These are phyloP conservation scores for Atopsyche davidsoni DNA, from an alignment of 1,140 invertebrate genomes.

Conservation along the genomic window DNA sequence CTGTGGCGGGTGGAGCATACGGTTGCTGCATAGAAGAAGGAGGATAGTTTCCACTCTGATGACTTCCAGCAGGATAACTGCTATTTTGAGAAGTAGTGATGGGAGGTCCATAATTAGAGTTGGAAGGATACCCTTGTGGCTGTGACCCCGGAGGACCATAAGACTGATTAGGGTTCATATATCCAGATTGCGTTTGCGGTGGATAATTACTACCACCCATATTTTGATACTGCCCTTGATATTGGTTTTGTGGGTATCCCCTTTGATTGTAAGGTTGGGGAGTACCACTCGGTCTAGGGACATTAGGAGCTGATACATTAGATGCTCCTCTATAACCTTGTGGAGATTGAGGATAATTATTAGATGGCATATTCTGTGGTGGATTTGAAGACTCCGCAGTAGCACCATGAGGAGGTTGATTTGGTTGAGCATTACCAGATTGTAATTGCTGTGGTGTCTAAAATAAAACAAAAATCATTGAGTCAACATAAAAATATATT, in stretches of 20 bases:
- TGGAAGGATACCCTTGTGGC: slow-evolving; percentile 45
- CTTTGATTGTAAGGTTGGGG: slow-evolving; percentile 47
- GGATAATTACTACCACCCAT: slow-evolving; percentile 39
- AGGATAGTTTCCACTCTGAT: slow-evolving; percentile 44
- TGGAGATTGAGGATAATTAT: slow-evolving; percentile 17
- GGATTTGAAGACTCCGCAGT: slow-evolving; percentile 37
- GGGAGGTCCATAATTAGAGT: slow-evolving; percentile 47
- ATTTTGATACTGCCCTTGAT: slow-evolving; percentile 48
- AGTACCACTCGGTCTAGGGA: slow-evolving; percentile 37
- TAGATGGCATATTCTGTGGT: slow-evolving; percentile 34
- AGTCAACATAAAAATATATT: no score
- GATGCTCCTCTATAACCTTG: slow-evolving; percentile 38
- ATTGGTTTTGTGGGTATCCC: slow-evolving; percentile 46
- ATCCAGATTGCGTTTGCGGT: slow-evolving; percentile 36
- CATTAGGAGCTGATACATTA: slow-evolving; percentile 38
- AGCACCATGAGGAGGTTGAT: slow-evolving; percentile 33
- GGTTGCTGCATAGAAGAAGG: slow-evolving; percentile 43
- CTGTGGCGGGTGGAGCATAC: slow-evolving; percentile 42
- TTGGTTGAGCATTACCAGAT: slow-evolving; percentile 36
- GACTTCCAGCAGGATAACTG: slow-evolving; percentile 44
- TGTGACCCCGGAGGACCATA: slow-evolving; percentile 48
- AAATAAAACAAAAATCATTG: slow-evolving; percentile 25
- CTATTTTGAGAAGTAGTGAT: slow-evolving; percentile 42
- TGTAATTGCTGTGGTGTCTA: slow-evolving; percentile 46
- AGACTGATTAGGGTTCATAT: slow-evolving; percentile 41